Percentiles rank a stretch among this genome's conserved stretches.
Evolutionary conservation across 1,140 invertebrate species (phyloP).

Genomic region (Drosophila bipectinata): DNA sequence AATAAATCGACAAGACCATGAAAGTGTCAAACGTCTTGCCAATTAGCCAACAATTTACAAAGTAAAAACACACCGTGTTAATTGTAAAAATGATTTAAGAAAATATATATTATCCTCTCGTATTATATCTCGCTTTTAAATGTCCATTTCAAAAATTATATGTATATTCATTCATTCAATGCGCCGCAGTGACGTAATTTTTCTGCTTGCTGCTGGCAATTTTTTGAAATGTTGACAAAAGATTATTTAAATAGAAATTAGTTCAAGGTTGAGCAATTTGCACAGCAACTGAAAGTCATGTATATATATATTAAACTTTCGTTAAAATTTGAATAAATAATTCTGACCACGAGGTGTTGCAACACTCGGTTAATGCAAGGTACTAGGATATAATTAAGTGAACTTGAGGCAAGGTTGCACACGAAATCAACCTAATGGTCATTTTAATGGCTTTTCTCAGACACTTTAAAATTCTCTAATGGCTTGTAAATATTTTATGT

Average conservation of each 20-base stretch:
- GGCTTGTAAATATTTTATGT: slow-evolving; percentile 44
- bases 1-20: slow-evolving; percentile 54
- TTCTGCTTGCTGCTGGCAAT: slow-evolving; percentile 8
- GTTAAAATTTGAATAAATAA: slow-evolving; percentile 37
- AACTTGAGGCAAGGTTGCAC: slow-evolving; percentile 65
- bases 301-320: slow-evolving; percentile 20
- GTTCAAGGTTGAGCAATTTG: slow-evolving; percentile 79
- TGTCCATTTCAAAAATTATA: slow-evolving; percentile 10
- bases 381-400: slow-evolving; percentile 32
- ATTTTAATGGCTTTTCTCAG: slow-evolving; percentile 36
- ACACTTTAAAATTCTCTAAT: slow-evolving; percentile 56
- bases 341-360: slow-evolving; percentile 2
- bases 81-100: slow-evolving; percentile 29
- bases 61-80: slow-evolving; percentile 9
- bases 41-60: slow-evolving; percentile 61
- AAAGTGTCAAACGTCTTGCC: slow-evolving; percentile 21
- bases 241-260: slow-evolving; percentile 80
- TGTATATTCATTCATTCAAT: slow-evolving; percentile 41
- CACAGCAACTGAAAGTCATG: slow-evolving; percentile 57
- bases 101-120: slow-evolving; percentile 15
- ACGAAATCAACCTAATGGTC: slow-evolving; percentile 20
- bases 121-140: background rate
- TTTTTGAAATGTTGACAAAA: slow-evolving; percentile 58
- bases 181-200: slow-evolving; percentile 64
- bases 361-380: slow-evolving; percentile 5